phyloP scores from a whole-genome alignment of 2,797 vertebrate genomes.

The Limosa lapponica region DNA sequence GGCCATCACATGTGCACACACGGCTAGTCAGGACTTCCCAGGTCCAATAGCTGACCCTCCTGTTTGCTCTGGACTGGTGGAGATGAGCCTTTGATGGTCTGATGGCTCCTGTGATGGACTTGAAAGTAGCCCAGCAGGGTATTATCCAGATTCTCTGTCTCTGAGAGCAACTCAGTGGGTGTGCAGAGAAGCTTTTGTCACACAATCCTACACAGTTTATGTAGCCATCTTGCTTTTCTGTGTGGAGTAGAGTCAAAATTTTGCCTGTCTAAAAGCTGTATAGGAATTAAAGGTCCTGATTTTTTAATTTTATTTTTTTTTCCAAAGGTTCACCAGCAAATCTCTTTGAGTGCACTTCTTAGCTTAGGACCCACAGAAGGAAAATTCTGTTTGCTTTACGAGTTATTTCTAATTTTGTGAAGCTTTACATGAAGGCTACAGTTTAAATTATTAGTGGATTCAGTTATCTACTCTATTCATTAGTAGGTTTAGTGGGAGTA shows the following conservation, averaged over 20 bases:
- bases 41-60: neutral
- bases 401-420: neutral
- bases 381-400: neutral
- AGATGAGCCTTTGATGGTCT: neutral
- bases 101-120: neutral
- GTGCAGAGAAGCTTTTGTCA: neutral
- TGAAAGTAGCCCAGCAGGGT: neutral
- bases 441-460: neutral
- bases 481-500: neutral
- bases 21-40: neutral
- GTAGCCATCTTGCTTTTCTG: neutral
- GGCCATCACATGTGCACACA: neutral
- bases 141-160: neutral
- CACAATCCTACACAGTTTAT: neutral
- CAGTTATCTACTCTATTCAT: neutral
- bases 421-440: neutral
- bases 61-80: neutral
- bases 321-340: neutral
- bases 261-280: neutral
- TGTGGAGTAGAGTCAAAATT: neutral
- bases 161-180: neutral
- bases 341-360: neutral
- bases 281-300: neutral
- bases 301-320: neutral
- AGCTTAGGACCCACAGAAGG: neutral